These are phyloP conservation scores for Melospiza georgiana DNA, from an alignment of 2,113 vertebrate species.

Conservation along the genomic window DNA sequence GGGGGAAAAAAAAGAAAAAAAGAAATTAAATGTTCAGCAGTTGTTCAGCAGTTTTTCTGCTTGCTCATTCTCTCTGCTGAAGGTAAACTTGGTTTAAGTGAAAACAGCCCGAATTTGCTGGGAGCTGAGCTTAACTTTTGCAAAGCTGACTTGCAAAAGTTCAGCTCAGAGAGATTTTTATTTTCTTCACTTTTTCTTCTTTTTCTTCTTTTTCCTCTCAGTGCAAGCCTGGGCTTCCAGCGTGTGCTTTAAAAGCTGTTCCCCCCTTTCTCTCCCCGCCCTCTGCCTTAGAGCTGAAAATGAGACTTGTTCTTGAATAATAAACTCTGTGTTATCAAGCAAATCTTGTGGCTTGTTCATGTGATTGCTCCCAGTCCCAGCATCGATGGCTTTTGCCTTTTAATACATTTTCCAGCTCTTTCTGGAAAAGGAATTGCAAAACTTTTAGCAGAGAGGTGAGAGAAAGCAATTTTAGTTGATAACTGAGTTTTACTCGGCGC, in stretches of 20 bases:
- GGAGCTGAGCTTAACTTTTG: not conserved
- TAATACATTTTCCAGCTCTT: constrained; percentile 5
- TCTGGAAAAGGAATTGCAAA: constrained; percentile 57
- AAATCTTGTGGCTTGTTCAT: constrained; percentile 69
- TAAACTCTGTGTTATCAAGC: constrained; percentile 61
- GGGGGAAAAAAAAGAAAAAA: too few species aligned
- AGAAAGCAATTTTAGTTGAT: constrained; percentile 21
- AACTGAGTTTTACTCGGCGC: not conserved
- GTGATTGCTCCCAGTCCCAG: constrained; percentile 42
- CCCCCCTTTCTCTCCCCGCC: constrained; percentile 27
- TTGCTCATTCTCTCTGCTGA: not conserved
- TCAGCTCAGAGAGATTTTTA: not conserved
- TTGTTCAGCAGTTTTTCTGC: not conserved
- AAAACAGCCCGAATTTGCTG: not conserved
- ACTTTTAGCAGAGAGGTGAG: constrained; percentile 48
- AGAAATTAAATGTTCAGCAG: not conserved
- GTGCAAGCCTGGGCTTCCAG: not conserved
- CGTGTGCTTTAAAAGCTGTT: constrained; percentile 51
- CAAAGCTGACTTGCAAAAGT: not conserved
- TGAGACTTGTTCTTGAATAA: constrained; percentile 35
- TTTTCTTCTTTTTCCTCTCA: not conserved
- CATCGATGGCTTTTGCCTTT: constrained; percentile 36
- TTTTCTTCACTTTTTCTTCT: not conserved
- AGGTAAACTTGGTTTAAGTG: not conserved
- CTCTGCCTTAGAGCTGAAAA: constrained; percentile 42